Evolutionary conservation across 2,113 vertebrate species (phyloP).

Genomic region (Antigone vipio): DNA sequence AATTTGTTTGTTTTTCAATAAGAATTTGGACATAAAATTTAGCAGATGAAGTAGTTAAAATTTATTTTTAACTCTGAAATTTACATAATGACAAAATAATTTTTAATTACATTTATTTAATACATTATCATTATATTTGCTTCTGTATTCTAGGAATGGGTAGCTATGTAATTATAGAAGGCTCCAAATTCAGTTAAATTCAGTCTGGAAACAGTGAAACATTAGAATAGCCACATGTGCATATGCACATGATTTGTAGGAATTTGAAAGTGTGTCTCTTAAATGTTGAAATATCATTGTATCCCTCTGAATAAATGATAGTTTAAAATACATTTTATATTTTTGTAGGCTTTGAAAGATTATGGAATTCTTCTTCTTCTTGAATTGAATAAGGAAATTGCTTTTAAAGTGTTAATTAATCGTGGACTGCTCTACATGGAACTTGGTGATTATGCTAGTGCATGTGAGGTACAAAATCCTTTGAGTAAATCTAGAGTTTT

Average conservation of each 20-base stretch:
- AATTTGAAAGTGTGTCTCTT: neutral
- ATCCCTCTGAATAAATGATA: neutral
- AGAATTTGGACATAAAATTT: neutral
- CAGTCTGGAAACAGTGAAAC: neutral
- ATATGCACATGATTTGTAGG: neutral
- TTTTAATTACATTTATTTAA: neutral
- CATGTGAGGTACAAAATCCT: constrained; percentile 72
- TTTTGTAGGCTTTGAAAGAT: constrained; percentile 78
- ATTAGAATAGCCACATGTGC: neutral
- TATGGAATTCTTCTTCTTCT: constrained; percentile 77
- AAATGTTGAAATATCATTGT: neutral
- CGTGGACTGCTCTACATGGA: constrained; percentile 74
- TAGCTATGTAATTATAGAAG: neutral
- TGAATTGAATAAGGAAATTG: constrained; percentile 60
- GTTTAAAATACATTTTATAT: neutral
- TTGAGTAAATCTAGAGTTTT: neutral
- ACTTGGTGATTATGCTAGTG: constrained; percentile 61
- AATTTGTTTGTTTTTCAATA: neutral
- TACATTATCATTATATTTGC: neutral
- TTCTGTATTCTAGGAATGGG: neutral
- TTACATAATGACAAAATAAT: neutral
- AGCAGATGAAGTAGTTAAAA: neutral
- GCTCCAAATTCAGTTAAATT: neutral
- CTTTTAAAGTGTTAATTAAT: constrained; percentile 75
- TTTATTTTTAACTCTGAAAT: neutral